Evolutionary conservation across 2,888 invertebrate genomes (phyloP), one percentile per base, ranked within the genome.

Genomic region (Macrosoma leucophasiata): DNA sequence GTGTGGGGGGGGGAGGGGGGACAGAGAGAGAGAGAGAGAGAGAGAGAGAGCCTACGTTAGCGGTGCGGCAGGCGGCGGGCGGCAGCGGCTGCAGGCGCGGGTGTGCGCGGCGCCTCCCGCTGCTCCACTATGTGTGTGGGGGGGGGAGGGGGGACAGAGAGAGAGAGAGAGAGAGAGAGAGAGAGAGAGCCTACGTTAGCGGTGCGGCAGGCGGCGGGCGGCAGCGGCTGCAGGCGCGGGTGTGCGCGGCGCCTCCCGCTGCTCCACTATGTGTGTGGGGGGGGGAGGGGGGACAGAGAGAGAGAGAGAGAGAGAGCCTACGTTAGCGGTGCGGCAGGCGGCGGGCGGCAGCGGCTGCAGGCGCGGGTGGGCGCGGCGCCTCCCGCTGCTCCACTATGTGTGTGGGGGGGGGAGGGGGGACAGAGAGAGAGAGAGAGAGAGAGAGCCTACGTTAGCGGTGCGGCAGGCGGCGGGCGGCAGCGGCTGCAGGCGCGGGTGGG

Each of bases 291-390:
- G n/a, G n/a, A n/a, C n/a, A n/a, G n/a, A n/a, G n/a, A n/a, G n/a
- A n/a, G n/a, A n/a, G n/a, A n/a, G n/a, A n/a, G n/a, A n/a, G n/a
- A n/a, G n/a, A n/a, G n/a, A 13, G 46, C 47, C 44, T 64, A 94
- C 94, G 84, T 96, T 95, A 9, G 98, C 95, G 0, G 98, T 98
- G 68, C 97, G 96, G 74, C 95, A 93, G 0, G 90, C 87, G 1
- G 88, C 86, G 68, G 95, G 93, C 41, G 85, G 59, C 18, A 91
- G 66, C 26, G 89, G 86, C 40, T 72, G 44, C 47, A 96, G 88
- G 15, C 87, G 84, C 0, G 92, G 90, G 86, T 87, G 93, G 31
- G 75, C 77, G 13, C 65, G 58, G 43, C 74, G 79, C 29, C n/a
- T n/a, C n/a, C n/a, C n/a, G n/a, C n/a, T n/a, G n/a, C n/a, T n/a